phyloP scores from a whole-genome alignment of 2,888 invertebrate species.

The Drosophila algonquin region DNA sequence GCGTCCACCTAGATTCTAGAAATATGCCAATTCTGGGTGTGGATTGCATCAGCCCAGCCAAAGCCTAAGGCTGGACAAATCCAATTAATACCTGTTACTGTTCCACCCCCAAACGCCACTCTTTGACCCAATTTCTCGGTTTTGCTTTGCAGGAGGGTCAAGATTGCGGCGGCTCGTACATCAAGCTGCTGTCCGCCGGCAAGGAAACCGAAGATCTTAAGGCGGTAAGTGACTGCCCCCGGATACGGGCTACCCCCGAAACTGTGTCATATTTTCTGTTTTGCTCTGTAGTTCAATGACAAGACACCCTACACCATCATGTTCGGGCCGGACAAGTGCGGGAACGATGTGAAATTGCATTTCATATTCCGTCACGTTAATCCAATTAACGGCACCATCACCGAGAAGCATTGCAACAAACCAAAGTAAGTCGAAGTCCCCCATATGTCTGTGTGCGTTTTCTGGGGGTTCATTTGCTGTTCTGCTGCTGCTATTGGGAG shows the following conservation, averaged over 20 bases:
- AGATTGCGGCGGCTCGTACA: conserved; percentile 99
- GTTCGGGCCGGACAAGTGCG: conserved; percentile 99
- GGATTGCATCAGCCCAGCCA: conserved; percentile 68
- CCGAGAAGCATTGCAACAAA: conserved; percentile 98
- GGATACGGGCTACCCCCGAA: conserved; percentile 1
- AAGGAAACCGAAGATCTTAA: conserved; percentile 89
- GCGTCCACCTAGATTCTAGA: conserved; percentile 41
- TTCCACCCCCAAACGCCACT: conserved; percentile 55
- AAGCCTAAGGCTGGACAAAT: conserved; percentile 52
- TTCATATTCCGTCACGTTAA: conserved; percentile 98
- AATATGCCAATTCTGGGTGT: conserved; percentile 15
- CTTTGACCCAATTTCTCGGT: conserved; percentile 10
- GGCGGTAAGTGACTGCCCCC: conserved; percentile 81
- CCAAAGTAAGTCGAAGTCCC: conserved; percentile 87
- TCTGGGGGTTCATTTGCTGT: not conserved
- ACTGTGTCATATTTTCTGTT: conserved; percentile 11
- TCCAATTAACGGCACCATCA: conserved; percentile 93
- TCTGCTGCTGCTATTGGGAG: not conserved
- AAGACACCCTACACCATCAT: conserved; percentile 99
- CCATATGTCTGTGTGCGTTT: not conserved
- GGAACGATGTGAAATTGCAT: conserved; percentile 96
- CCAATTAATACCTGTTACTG: conserved; percentile 72
- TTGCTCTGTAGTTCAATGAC: conserved; percentile 89
- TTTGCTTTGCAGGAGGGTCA: conserved; percentile 91
- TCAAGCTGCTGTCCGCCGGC: conserved; percentile 94